A percentile compares a stretch with the other conserved stretches of the same genome.
Conservation (phyloP, 2,888 invertebrate species). For the Drosophila nigritarsus region DNA sequence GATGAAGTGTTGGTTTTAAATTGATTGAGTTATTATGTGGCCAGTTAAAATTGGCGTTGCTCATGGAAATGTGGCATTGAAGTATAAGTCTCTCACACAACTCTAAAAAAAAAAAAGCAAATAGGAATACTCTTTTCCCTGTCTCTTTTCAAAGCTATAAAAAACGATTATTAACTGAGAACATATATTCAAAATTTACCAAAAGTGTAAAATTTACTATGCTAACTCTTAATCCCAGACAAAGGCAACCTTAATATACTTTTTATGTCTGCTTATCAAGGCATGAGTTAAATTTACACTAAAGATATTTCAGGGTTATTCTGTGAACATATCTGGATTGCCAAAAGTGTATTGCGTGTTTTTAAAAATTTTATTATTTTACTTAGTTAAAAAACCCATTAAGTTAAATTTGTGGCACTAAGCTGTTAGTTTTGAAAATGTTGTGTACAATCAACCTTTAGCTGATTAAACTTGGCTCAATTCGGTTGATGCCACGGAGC, state of each 20-base stretch:
- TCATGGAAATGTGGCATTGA: constrained; percentile 17
- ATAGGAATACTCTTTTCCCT: neutral
- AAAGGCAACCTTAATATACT: neutral
- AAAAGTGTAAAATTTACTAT: neutral
- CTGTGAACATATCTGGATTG: neutral
- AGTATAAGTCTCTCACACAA: neutral
- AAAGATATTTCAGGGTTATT: neutral
- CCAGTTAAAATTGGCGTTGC: constrained; percentile 21
- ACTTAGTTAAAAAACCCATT: constrained; percentile 7
- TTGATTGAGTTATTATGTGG: constrained; percentile 74
- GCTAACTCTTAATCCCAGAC: neutral
- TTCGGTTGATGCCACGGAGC: constrained; percentile 20
- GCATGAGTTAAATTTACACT: neutral
- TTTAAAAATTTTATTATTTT: neutral
- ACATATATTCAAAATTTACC: neutral
- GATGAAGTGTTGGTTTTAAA: constrained; percentile 73
- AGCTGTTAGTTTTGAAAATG: constrained; percentile 17
- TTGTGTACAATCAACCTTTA: constrained; percentile 32
- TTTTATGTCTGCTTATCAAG: neutral
- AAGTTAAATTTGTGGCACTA: neutral
- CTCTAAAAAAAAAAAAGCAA: neutral
- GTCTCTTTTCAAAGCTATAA: neutral
- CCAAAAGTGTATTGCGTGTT: neutral
- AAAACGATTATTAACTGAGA: neutral
- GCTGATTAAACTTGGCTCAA: constrained; percentile 47